Conservation (phyloP, 2,888 invertebrate species). For the Camponotus fellah region DNA sequence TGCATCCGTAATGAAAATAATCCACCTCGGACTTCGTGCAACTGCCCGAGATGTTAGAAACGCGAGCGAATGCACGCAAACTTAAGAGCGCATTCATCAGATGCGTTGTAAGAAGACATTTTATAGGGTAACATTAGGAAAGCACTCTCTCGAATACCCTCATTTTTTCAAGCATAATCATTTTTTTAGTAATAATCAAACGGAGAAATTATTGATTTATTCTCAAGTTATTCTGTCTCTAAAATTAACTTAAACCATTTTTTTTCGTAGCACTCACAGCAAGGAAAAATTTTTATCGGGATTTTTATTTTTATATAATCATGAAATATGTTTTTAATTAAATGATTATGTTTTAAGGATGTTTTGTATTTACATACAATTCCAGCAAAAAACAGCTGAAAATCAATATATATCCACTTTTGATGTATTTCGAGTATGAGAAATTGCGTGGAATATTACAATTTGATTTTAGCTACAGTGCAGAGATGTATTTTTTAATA, state of each 20-base stretch:
- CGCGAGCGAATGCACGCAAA: constrained; percentile 56
- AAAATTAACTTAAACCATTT: too few relatives aligned
- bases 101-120: constrained; percentile 49
- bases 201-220: background rate
- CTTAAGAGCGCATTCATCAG: constrained; percentile 31
- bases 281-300: background rate
- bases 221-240: background rate
- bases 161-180: background rate
- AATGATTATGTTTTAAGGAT: background rate
- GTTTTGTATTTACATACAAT: too few relatives aligned
- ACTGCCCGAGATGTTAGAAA: constrained; percentile 47
- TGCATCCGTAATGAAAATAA: constrained; percentile 43
- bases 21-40: constrained; percentile 24
- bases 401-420: too few relatives aligned
- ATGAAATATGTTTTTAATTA: background rate
- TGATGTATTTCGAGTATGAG: too few relatives aligned
- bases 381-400: too few relatives aligned
- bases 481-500: too few relatives aligned
- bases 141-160: constrained; percentile 8
- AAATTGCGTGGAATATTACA: too few relatives aligned
- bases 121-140: constrained; percentile 26
- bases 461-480: too few relatives aligned
- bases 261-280: background rate
- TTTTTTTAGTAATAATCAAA: background rate
- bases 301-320: background rate